phyloP scores from a whole-genome alignment of 2,797 vertebrate genomes.

The Manis crassicaudata region DNA sequence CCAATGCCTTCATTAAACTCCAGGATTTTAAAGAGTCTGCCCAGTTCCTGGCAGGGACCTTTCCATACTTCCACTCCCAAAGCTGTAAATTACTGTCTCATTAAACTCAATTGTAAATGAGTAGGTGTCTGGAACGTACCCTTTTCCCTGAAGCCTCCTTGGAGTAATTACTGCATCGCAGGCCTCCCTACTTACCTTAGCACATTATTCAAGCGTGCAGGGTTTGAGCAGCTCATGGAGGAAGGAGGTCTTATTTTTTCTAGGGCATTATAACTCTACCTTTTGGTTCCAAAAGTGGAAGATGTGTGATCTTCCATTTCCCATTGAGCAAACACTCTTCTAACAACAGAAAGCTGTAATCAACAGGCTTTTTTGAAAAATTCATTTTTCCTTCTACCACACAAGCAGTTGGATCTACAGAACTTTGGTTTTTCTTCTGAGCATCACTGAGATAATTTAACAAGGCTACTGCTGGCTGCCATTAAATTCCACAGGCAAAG shows the following conservation, averaged over 20 bases:
- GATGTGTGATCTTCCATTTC: conserved; percentile 68
- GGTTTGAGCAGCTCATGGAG: conserved; percentile 17
- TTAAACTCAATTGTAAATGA: conserved; percentile 79
- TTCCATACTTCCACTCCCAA: conserved; percentile 71
- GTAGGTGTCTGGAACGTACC: conserved; percentile 78
- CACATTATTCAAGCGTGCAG: conserved; percentile 27
- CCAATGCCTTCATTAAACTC: conserved; percentile 77
- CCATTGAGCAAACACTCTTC: conserved; percentile 58
- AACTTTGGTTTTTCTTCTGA: not conserved
- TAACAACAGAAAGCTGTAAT: conserved; percentile 51
- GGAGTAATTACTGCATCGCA: conserved; percentile 63
- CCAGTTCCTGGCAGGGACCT: conserved; percentile 67
- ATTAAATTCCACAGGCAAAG: not conserved
- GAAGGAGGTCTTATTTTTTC: conserved; percentile 67
- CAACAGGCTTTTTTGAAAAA: conserved; percentile 46
- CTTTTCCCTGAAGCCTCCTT: conserved; percentile 69
- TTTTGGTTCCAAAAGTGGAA: conserved; percentile 52
- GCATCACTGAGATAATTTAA: conserved; percentile 24
- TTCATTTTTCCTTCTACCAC: conserved; percentile 52
- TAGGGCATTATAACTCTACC: conserved; percentile 70
- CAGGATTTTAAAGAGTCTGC: conserved; percentile 76
- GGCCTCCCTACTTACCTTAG: conserved; percentile 57
- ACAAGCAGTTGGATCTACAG: conserved; percentile 49
- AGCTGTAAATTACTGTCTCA: conserved; percentile 77
- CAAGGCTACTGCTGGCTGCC: not conserved